Evolutionary conservation across 2,888 invertebrate species (phyloP).

Genomic region (Pseudanteris insignis): DNA sequence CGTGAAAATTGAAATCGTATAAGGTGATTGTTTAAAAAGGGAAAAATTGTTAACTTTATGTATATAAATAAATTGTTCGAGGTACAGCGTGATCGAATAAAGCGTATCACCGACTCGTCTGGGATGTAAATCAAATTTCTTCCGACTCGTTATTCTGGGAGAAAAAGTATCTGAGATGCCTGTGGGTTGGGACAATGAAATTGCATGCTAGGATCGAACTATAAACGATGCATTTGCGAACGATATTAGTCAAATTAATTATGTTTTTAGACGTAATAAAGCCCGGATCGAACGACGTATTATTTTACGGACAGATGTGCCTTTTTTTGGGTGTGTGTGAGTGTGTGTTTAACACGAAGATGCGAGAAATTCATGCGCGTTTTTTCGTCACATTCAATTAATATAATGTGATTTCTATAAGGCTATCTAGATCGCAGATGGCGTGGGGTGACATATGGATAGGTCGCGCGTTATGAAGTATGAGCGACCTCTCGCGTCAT

Average conservation of each 20-base stretch:
- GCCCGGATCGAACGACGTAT: not conserved
- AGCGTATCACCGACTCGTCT: no score
- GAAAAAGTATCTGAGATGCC: no score
- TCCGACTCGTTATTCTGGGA: no score
- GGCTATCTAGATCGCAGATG: slow-evolving; percentile 48
- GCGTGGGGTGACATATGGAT: slow-evolving; percentile 52
- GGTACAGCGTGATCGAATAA: no score
- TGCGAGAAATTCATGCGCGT: slow-evolving; percentile 44
- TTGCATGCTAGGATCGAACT: no score
- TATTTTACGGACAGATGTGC: slow-evolving; percentile 32
- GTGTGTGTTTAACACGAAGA: slow-evolving; percentile 9
- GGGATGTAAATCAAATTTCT: no score
- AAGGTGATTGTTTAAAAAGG: no score
- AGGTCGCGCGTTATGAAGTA: slow-evolving; percentile 44
- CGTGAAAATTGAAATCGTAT: no score
- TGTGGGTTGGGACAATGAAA: no score
- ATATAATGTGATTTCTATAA: slow-evolving; percentile 52
- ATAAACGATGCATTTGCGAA: no score
- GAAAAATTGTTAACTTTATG: no score
- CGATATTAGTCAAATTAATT: slow-evolving; percentile 5
- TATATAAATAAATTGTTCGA: no score
- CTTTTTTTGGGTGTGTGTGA: slow-evolving; percentile 2
- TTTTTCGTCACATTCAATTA: slow-evolving; percentile 51
- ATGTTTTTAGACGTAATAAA: not conserved
- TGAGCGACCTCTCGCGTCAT: slow-evolving; percentile 34